phyloP scores from a whole-genome alignment of 2,888 invertebrate species.

The Adineta ricciae region DNA sequence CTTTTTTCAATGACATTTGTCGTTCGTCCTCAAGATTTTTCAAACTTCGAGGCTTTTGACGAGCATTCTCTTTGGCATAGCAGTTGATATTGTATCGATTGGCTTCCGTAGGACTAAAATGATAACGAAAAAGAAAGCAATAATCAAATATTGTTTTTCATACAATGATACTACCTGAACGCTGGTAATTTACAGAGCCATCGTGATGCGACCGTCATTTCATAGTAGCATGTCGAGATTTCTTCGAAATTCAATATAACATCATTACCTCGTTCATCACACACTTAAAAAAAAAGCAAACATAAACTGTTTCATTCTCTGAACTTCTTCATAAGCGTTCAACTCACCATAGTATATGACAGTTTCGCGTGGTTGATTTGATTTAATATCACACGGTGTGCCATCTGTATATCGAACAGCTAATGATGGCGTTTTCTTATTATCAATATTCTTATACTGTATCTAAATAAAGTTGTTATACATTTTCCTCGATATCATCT shows the following conservation, averaged over 20 bases:
- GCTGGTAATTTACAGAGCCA: constrained; percentile 27
- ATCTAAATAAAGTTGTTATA: neutral
- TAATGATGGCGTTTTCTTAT: constrained; percentile 19
- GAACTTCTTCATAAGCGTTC: too few species aligned
- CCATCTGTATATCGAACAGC: constrained; percentile 31
- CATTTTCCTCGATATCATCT: too few species aligned
- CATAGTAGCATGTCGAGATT: constrained; percentile 30
- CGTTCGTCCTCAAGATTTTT: constrained; percentile 23
- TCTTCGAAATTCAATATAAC: constrained; percentile 29
- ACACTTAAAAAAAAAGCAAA: constrained; percentile 11
- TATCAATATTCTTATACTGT: constrained; percentile 26
- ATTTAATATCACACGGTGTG: constrained; percentile 30
- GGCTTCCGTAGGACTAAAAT: constrained; percentile 10
- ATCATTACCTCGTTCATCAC: constrained; percentile 33
- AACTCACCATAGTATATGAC: constrained; percentile 29
- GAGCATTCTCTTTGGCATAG: constrained; percentile 3
- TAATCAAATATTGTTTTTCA: too few species aligned
- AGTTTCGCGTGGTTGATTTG: constrained; percentile 25
- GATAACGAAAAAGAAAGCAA: too few species aligned
- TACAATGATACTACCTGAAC: constrained; percentile 17
- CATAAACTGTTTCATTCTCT: neutral
- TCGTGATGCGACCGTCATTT: constrained; percentile 28
- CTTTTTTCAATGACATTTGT: neutral
- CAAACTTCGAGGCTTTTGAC: constrained; percentile 21
- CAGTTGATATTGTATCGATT: constrained; percentile 20